phyloP scores from a whole-genome alignment of 2,888 invertebrate species.

The Sarcophaga variegata region DNA sequence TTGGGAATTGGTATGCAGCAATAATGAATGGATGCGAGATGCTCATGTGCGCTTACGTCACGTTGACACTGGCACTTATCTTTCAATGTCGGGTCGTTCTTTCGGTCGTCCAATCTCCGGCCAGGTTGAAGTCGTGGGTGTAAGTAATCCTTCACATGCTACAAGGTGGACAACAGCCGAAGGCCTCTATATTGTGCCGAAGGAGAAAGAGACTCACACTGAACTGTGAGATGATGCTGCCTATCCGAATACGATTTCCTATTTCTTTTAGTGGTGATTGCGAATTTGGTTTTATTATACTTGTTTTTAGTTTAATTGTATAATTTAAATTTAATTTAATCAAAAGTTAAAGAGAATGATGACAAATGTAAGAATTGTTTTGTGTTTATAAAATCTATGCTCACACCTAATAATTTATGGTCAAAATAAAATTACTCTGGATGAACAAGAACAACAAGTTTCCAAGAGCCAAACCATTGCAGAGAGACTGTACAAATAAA shows the following conservation, averaged over 20 bases:
- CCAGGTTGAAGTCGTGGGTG: slow-evolving; percentile 95
- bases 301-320: slow-evolving; percentile 50
- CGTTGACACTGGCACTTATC: slow-evolving; percentile 93
- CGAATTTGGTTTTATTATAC: slow-evolving; percentile 20
- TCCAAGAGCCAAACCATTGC: too few species aligned
- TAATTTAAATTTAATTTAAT: slow-evolving; percentile 27
- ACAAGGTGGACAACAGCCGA: slow-evolving; percentile 96
- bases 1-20: slow-evolving; percentile 94
- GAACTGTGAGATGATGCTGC: slow-evolving; percentile 82
- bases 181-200: slow-evolving; percentile 95
- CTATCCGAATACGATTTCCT: slow-evolving; percentile 4
- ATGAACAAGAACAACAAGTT: too few species aligned
- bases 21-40: slow-evolving; percentile 93
- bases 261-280: slow-evolving; percentile 13
- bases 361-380: slow-evolving; percentile 27
- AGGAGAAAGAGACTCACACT: slow-evolving; percentile 88
- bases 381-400: slow-evolving; percentile 29
- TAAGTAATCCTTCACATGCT: slow-evolving; percentile 88
- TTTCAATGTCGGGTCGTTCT: slow-evolving; percentile 94
- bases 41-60: slow-evolving; percentile 93
- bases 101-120: slow-evolving; percentile 98
- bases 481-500: too few species aligned
- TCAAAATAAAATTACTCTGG: not conserved
- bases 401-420: slow-evolving; percentile 16
- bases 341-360: slow-evolving; percentile 20